Evolutionary conservation across 2,797 vertebrate genomes (phyloP).

Genomic region (Neomorphus geoffroyi): DNA sequence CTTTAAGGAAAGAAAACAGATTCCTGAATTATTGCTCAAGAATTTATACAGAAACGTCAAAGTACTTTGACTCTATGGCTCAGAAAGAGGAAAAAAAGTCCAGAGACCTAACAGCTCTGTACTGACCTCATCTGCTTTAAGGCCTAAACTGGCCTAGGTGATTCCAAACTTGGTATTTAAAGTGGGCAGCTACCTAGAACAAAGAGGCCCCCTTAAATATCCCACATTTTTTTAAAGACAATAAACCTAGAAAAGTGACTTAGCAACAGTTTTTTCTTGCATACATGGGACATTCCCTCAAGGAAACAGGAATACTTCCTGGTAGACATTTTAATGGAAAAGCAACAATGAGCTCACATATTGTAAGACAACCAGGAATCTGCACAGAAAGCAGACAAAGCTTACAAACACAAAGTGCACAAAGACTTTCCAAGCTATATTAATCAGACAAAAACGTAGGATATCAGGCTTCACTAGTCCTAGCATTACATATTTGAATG

Average conservation of each 20-base stretch:
- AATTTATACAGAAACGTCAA: not conserved
- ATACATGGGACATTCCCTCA: not conserved
- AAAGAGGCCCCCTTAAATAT: not conserved
- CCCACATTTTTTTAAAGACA: not conserved
- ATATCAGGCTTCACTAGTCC: not conserved
- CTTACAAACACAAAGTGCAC: not conserved
- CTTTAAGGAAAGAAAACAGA: not conserved
- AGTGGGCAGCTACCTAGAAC: not conserved
- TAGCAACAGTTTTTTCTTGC: not conserved
- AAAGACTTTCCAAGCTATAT: not conserved
- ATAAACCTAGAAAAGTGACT: not conserved
- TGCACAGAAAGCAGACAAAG: not conserved
- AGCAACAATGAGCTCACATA: not conserved
- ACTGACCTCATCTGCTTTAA: not conserved
- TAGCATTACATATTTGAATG: not conserved
- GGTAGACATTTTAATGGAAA: not conserved
- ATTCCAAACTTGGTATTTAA: not conserved
- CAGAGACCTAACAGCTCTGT: not conserved
- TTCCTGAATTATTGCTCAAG: not conserved
- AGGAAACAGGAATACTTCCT: not conserved
- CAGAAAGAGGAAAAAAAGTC: not conserved
- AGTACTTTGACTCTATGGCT: not conserved
- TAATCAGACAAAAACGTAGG: not conserved
- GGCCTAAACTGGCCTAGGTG: not conserved
- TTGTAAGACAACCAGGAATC: not conserved